These are phyloP conservation scores for Marcusenius ussheri DNA, from an alignment of 2,113 vertebrate species.

Conservation along the genomic window DNA sequence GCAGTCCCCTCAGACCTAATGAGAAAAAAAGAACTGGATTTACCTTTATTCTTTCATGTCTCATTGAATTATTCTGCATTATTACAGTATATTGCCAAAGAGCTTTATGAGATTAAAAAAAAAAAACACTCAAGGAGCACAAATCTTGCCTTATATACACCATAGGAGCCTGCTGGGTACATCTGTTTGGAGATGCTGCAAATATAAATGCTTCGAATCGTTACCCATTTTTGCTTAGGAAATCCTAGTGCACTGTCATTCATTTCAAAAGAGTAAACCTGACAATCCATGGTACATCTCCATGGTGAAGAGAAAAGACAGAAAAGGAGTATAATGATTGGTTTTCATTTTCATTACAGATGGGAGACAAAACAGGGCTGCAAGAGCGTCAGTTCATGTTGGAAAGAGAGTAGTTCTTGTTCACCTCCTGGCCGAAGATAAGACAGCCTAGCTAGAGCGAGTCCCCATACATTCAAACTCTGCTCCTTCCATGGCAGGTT, in stretches of 20 bases:
- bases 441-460: neutral
- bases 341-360: neutral
- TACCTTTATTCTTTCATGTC: neutral
- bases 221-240: neutral
- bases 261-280: neutral
- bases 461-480: neutral
- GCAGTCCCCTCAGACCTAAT: conserved; percentile 41
- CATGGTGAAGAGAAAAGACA: neutral
- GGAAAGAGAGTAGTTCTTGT: too few relatives aligned
- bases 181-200: neutral
- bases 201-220: neutral
- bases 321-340: neutral
- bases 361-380: neutral
- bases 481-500: neutral
- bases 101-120: neutral
- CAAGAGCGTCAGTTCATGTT: neutral
- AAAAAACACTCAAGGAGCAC: neutral
- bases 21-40: neutral
- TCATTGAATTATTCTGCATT: neutral
- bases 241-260: neutral
- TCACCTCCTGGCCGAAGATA: neutral
- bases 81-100: neutral
- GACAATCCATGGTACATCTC: neutral
- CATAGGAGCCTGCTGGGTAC: neutral
- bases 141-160: neutral